phyloP scores from a whole-genome alignment of 2,113 vertebrate genomes.

The Sitta europaea region DNA sequence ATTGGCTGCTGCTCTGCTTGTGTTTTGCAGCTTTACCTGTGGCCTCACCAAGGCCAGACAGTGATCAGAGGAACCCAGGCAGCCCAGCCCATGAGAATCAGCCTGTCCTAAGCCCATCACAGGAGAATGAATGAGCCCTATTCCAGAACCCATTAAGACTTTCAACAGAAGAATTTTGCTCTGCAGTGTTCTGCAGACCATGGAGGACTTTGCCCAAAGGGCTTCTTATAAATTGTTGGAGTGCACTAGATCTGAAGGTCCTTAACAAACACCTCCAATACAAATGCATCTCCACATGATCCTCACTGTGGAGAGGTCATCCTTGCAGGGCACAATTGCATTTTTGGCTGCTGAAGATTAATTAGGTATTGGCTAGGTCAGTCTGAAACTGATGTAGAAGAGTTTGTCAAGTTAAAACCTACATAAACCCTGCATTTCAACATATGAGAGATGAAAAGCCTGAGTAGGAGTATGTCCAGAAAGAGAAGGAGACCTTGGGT shows the following conservation, averaged over 20 bases:
- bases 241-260: not conserved
- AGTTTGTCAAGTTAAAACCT: not conserved
- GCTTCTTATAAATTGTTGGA: not conserved
- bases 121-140: not conserved
- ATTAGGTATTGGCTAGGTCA: not conserved
- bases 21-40: not conserved
- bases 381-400: not conserved
- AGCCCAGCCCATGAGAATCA: not conserved
- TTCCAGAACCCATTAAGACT: not conserved
- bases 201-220: not conserved
- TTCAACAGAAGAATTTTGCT: not conserved
- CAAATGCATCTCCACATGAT: not conserved
- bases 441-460: not conserved
- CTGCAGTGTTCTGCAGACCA: not conserved
- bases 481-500: not conserved
- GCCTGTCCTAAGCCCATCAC: not conserved
- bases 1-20: not conserved
- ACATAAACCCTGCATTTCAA: not conserved
- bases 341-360: not conserved
- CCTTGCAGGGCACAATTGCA: not conserved
- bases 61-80: not conserved
- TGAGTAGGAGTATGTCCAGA: not conserved
- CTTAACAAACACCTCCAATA: not conserved
- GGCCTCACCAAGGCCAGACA: not conserved
- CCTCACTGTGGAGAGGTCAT: not conserved